Percentiles rank a stretch among this genome's conserved stretches.
Conservation (phyloP, 2,888 invertebrate species). For the Formica aserva region DNA sequence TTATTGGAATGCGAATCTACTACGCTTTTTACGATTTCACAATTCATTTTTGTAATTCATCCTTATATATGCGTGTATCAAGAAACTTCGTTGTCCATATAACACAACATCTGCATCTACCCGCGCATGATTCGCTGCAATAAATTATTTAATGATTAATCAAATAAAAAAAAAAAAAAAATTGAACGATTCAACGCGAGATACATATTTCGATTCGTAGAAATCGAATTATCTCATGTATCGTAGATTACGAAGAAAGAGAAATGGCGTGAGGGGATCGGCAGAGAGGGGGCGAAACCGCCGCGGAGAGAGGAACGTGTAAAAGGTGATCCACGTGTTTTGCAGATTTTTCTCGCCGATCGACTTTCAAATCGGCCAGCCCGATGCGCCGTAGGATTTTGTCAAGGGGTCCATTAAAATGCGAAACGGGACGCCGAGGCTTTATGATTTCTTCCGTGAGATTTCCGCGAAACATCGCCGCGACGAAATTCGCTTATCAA, state of each 20-base stretch:
- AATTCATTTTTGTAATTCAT: not conserved
- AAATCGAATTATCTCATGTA: not conserved
- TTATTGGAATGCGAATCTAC: not conserved
- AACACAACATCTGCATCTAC: not conserved
- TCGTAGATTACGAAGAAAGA: conserved; percentile 39
- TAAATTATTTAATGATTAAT: not conserved
- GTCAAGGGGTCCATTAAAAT: conserved; percentile 65
- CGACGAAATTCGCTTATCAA: conserved; percentile 59
- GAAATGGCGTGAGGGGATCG: conserved; percentile 36
- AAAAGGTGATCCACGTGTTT: conserved; percentile 73
- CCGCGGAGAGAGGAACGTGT: not conserved
- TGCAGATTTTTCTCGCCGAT: conserved; percentile 70
- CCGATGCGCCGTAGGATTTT: conserved; percentile 70
- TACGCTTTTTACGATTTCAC: not conserved
- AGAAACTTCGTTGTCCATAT: not conserved
- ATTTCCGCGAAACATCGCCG: conserved; percentile 58
- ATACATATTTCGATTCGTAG: not conserved
- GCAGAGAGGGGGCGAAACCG: not conserved
- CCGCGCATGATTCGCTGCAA: not conserved
- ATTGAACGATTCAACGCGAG: not conserved
- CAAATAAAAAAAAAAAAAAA: not conserved
- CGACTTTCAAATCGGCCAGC: conserved; percentile 72
- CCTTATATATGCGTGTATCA: not conserved
- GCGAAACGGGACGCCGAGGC: conserved; percentile 60
- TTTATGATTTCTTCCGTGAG: conserved; percentile 62